Evolutionary conservation across 1,140 invertebrate genomes (phyloP).

Genomic region (Daktulosphaira vitifoliae): DNA sequence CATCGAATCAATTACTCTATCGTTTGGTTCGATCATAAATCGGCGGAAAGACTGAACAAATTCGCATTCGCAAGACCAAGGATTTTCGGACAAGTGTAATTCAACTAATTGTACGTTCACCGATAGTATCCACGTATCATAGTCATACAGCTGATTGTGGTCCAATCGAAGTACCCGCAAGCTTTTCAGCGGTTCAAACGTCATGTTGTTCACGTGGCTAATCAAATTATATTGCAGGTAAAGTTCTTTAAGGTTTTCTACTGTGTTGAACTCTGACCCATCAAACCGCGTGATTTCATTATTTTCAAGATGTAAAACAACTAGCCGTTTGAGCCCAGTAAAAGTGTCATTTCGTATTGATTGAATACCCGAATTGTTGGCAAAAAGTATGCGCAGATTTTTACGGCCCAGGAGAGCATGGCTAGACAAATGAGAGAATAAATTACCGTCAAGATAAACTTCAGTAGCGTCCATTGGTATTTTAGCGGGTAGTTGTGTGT

Average conservation of each 20-base stretch:
- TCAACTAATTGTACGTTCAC: constrained; percentile 68
- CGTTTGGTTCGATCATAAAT: constrained; percentile 63
- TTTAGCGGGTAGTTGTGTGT: constrained; percentile 68
- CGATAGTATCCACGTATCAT: constrained; percentile 64
- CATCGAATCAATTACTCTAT: constrained; percentile 49
- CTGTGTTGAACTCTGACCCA: constrained; percentile 72
- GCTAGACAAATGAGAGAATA: constrained; percentile 73
- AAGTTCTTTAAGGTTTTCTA: constrained; percentile 70
- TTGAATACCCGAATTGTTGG: constrained; percentile 79
- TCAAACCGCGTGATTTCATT: constrained; percentile 69
- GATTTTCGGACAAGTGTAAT: constrained; percentile 70
- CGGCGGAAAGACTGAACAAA: constrained; percentile 66
- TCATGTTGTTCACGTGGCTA: constrained; percentile 71
- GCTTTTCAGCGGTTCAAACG: constrained; percentile 68
- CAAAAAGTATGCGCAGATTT: constrained; percentile 72
- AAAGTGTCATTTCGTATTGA: constrained; percentile 82
- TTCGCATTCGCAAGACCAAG: constrained; percentile 82
- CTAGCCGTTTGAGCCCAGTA: constrained; percentile 67
- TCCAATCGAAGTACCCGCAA: constrained; percentile 76
- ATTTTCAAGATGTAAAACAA: constrained; percentile 73
- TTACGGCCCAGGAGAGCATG: constrained; percentile 86
- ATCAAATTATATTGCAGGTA: constrained; percentile 83
- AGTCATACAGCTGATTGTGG: constrained; percentile 71
- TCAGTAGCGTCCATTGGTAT: constrained; percentile 93
- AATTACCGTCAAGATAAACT: constrained; percentile 84